Percentiles rank a stretch among this genome's conserved stretches.
These are phyloP conservation scores for Dromaius novaehollandiae DNA, from an alignment of 2,113 vertebrate species.

Conservation along the genomic window DNA sequence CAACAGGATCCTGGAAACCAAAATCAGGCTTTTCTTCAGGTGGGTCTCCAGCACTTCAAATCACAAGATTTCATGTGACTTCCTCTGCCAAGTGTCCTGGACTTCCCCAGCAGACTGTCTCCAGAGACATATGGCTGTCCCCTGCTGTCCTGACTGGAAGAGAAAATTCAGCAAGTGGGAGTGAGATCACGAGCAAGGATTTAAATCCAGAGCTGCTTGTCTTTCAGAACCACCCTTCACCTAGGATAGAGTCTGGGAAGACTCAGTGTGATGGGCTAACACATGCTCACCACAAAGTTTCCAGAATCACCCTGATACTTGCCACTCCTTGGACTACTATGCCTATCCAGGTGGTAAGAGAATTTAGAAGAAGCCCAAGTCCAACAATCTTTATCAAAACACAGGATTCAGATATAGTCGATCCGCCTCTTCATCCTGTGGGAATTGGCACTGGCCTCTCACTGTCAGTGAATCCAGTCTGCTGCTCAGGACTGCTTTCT, in stretches of 20 bases:
- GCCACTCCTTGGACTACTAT: slow-evolving; percentile 69
- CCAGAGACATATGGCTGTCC: slow-evolving; percentile 60
- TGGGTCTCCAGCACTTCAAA: slow-evolving; percentile 59
- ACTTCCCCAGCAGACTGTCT: slow-evolving; percentile 39
- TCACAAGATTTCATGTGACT: slow-evolving; percentile 70
- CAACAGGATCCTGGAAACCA: slow-evolving; percentile 11
- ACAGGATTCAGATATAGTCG: neutral
- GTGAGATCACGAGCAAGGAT: neutral
- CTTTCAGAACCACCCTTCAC: slow-evolving; percentile 59
- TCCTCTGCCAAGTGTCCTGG: slow-evolving; percentile 37
- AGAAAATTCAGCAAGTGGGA: slow-evolving; percentile 17
- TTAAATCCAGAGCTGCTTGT: slow-evolving; percentile 61
- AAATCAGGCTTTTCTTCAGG: slow-evolving; percentile 45
- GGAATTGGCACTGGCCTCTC: slow-evolving; percentile 48
- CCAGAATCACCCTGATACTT: slow-evolving; percentile 73
- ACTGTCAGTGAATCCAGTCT: slow-evolving; percentile 59
- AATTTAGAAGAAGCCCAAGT: slow-evolving; percentile 57
- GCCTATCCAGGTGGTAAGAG: slow-evolving; percentile 70
- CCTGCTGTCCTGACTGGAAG: slow-evolving; percentile 41
- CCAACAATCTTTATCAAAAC: slow-evolving; percentile 55
- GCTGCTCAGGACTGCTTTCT: slow-evolving; percentile 50
- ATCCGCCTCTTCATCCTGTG: slow-evolving; percentile 7
- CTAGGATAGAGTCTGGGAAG: slow-evolving; percentile 43
- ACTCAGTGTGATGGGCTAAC: slow-evolving; percentile 18
- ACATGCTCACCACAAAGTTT: slow-evolving; percentile 67